Conservation (phyloP, 2,113 vertebrate genomes). For the Lagopus leucura region DNA sequence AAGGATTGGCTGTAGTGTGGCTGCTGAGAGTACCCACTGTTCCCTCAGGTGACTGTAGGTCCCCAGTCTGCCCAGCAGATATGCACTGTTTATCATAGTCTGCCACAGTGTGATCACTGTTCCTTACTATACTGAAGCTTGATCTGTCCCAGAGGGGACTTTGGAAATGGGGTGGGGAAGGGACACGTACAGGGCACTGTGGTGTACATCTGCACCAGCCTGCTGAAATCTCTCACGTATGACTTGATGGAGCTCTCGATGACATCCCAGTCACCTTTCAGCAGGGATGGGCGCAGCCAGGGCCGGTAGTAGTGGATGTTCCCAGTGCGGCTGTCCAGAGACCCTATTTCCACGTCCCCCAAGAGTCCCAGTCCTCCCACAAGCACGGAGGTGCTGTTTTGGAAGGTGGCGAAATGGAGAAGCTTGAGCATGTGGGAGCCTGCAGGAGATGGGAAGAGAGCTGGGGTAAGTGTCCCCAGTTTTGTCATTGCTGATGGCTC, state of each 20-base stretch:
- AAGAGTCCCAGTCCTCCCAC: background rate
- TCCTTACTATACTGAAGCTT: background rate
- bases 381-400: background rate
- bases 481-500: background rate
- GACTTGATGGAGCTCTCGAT: background rate
- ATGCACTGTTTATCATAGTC: background rate
- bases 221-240: background rate
- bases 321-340: background rate
- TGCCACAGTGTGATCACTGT: background rate
- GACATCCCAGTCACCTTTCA: background rate
- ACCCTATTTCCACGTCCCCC: background rate
- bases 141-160: background rate
- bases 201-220: background rate
- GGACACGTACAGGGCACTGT: background rate
- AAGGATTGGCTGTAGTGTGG: background rate
- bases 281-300: background rate
- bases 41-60: background rate
- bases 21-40: background rate
- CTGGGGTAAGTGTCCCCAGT: background rate
- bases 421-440: background rate
- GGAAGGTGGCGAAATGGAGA: background rate
- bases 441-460: background rate
- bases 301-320: background rate
- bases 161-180: background rate
- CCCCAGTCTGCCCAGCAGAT: background rate